These are phyloP conservation scores for Rhagoletis pomonella DNA, from an alignment of 1,140 invertebrate species.

Conservation along the genomic window DNA sequence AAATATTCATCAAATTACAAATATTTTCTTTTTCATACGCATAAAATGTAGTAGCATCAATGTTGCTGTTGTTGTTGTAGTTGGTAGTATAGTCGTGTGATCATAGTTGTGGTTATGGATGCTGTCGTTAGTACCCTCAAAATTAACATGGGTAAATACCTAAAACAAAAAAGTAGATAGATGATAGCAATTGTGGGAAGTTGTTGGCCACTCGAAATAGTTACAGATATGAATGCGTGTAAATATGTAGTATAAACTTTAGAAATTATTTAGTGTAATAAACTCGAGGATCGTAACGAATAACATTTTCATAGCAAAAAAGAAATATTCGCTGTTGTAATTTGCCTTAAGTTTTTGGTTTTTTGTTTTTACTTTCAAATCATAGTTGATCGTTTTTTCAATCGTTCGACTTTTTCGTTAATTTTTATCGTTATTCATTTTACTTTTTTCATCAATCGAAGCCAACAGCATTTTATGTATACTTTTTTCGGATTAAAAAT, in stretches of 20 bases:
- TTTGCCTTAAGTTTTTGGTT: too few relatives aligned
- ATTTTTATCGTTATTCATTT: too few relatives aligned
- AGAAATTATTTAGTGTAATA: too few relatives aligned
- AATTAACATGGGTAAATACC: constrained; percentile 75
- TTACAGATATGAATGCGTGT: neutral
- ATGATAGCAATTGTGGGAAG: neutral
- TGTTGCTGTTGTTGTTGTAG: constrained; percentile 57
- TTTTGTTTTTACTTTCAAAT: too few relatives aligned
- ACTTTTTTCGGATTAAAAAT: too few relatives aligned
- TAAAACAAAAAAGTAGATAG: constrained; percentile 62
- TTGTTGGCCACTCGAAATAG: constrained; percentile 23
- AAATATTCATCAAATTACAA: constrained; percentile 45
- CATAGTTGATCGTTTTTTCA: too few relatives aligned
- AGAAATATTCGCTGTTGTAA: neutral
- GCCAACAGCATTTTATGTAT: too few relatives aligned
- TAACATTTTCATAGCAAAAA: too few relatives aligned
- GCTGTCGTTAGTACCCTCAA: constrained; percentile 65
- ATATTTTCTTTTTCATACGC: constrained; percentile 47
- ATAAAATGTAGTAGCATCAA: constrained; percentile 48
- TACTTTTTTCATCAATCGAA: too few relatives aligned
- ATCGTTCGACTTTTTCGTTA: too few relatives aligned
- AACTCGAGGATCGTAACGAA: too few relatives aligned
- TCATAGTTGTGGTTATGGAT: constrained; percentile 57
- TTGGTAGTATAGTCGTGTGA: constrained; percentile 40
- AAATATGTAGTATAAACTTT: too few relatives aligned